Percentiles rank a stretch among this genome's conserved stretches.
phyloP scores from a whole-genome alignment of 2,888 invertebrate species.

The Punctoribates punctum region DNA sequence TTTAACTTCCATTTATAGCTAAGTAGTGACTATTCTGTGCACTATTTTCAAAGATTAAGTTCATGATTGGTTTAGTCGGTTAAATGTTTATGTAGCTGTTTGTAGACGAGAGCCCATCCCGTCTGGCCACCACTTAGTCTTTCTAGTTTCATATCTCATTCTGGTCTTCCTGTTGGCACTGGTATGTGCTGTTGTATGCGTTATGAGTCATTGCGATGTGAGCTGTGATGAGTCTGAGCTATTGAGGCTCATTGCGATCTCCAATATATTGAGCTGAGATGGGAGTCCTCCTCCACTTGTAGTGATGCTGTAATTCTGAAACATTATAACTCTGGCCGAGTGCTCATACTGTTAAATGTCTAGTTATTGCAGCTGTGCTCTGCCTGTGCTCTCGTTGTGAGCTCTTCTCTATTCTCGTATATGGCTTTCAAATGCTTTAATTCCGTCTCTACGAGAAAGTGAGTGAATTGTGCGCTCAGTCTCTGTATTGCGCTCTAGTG shows the following conservation, averaged over 20 bases:
- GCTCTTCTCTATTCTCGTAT: neutral
- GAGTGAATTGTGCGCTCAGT: conserved; percentile 22
- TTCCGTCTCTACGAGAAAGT: conserved; percentile 18
- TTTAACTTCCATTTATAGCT: neutral
- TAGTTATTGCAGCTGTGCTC: conserved; percentile 31
- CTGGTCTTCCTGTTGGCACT: conserved; percentile 26
- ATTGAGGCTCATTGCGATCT: conserved; percentile 9
- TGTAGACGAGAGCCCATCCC: neutral
- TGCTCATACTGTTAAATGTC: conserved; percentile 3
- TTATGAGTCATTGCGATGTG: neutral
- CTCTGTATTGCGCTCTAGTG: conserved; percentile 4
- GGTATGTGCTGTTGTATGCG: neutral
- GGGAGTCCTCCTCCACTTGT: conserved; percentile 34
- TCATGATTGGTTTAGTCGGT: conserved; percentile 19
- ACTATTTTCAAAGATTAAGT: neutral
- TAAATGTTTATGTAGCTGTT: conserved; percentile 37
- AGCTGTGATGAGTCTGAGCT: neutral
- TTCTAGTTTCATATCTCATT: conserved; percentile 32
- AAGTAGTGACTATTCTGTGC: conserved; percentile 2
- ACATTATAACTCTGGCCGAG: conserved; percentile 33
- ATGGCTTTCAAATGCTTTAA: conserved; percentile 25
- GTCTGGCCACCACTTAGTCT: conserved; percentile 5
- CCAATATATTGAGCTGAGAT: conserved; percentile 5
- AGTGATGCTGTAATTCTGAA: conserved; percentile 35
- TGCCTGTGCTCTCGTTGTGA: neutral